A percentile compares a stretch with the other conserved stretches of the same genome.
phyloP scores from a whole-genome alignment of 1,140 invertebrate genomes.

The Phenacoccus solenopsis region DNA sequence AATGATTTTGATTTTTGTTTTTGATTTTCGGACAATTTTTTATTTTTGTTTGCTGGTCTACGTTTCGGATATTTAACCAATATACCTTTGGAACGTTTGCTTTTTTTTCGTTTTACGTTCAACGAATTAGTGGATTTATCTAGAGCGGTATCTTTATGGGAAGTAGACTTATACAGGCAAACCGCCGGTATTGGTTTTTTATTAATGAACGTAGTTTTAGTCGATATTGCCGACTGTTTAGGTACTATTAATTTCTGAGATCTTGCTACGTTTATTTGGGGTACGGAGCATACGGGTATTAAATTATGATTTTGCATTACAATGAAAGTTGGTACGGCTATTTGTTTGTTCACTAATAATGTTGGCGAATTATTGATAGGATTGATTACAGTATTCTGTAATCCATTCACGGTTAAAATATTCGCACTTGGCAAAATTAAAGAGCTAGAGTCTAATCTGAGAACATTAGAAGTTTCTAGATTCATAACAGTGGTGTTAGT shows the following conservation, averaged over 20 bases:
- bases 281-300: constrained; percentile 15
- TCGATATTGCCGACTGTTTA: constrained; percentile 18
- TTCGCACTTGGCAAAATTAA: constrained; percentile 11
- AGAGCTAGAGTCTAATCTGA: not conserved
- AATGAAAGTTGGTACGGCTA: constrained; percentile 18
- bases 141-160: constrained; percentile 22
- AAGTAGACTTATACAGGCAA: constrained; percentile 24
- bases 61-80: constrained; percentile 21
- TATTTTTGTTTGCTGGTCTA: constrained; percentile 23
- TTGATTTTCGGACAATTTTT: not conserved
- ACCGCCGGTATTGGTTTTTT: constrained; percentile 22
- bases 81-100: constrained; percentile 21
- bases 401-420: constrained; percentile 10
- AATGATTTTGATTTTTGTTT: not conserved
- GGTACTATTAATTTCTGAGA: constrained; percentile 19
- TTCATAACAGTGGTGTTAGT: not conserved
- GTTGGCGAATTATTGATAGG: constrained; percentile 17
- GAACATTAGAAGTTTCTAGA: not conserved
- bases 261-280: constrained; percentile 6
- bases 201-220: constrained; percentile 20
- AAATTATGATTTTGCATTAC: constrained; percentile 19
- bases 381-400: constrained; percentile 16
- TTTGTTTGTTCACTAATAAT: constrained; percentile 18
- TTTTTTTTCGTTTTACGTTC: constrained; percentile 23
- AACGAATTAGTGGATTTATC: constrained; percentile 20